A percentile compares a stretch with the other conserved stretches of the same genome.
These are phyloP conservation scores for Aegotheles bennettii DNA, from an alignment of 2,113 vertebrate genomes.

Conservation along the genomic window DNA sequence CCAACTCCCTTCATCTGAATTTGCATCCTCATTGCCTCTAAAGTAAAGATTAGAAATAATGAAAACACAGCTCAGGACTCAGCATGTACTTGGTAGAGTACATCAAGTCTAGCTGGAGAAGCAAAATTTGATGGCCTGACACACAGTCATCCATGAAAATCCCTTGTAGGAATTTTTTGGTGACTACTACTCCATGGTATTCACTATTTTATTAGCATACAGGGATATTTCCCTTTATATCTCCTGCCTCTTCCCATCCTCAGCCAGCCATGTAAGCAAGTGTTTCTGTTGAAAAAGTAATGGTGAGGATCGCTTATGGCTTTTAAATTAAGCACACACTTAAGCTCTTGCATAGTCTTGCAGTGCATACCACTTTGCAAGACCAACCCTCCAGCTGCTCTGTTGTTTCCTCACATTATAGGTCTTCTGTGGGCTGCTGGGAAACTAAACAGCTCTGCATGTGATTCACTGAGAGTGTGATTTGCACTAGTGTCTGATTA, in stretches of 20 bases:
- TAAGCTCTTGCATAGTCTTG: neutral
- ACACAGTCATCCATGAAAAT: neutral
- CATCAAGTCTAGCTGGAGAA: neutral
- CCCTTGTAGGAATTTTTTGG: neutral
- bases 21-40: neutral
- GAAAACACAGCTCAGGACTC: neutral
- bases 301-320: neutral
- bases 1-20: neutral
- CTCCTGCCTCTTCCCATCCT: neutral
- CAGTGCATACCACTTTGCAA: neutral
- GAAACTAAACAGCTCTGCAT: neutral
- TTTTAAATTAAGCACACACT: neutral
- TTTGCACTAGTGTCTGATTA: neutral
- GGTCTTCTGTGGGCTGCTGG: neutral
- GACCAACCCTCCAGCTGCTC: neutral
- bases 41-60: neutral
- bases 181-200: neutral
- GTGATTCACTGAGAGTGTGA: neutral
- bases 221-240: neutral
- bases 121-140: neutral
- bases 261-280: neutral
- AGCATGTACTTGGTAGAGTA: neutral
- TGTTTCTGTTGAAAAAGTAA: neutral
- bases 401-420: neutral
- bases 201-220: neutral